Evolutionary conservation across 1,140 invertebrate species (phyloP).

Genomic region (Archivesica marissinica): DNA sequence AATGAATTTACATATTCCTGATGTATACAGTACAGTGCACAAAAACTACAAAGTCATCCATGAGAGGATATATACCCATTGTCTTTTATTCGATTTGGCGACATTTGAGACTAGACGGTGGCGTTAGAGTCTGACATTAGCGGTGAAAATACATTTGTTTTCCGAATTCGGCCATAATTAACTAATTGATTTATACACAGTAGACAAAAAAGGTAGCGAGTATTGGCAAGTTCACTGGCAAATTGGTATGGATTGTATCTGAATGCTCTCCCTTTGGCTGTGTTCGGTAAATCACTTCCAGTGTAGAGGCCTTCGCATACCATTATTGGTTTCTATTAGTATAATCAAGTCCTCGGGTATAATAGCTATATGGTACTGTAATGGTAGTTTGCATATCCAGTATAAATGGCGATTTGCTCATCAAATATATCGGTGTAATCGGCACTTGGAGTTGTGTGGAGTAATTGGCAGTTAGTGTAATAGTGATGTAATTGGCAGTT

Average conservation of each 20-base stretch:
- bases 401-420: no score
- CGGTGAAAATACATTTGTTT: slow-evolving; percentile 1
- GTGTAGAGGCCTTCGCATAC: no score
- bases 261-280: slow-evolving; percentile 18
- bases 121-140: not conserved
- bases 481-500: no score
- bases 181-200: slow-evolving; percentile 27
- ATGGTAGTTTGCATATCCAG: no score
- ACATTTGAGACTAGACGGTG: not conserved
- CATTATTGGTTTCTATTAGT: no score
- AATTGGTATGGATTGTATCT: not conserved
- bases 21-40: slow-evolving; percentile 1
- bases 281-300: no score
- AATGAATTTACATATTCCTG: slow-evolving; percentile 40
- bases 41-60: slow-evolving; percentile 9
- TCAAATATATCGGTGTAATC: no score
- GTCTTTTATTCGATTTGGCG: slow-evolving; percentile 10
- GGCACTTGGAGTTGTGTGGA: no score
- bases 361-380: no score
- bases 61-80: not conserved
- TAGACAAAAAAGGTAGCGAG: slow-evolving; percentile 1
- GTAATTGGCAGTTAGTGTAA: no score
- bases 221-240: slow-evolving; percentile 7
- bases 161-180: slow-evolving; percentile 5
- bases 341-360: no score